Base-by-base conservation (phyloP, 2,888 invertebrate species). In the Acanthococcus lagerstroemiae region DNA sequence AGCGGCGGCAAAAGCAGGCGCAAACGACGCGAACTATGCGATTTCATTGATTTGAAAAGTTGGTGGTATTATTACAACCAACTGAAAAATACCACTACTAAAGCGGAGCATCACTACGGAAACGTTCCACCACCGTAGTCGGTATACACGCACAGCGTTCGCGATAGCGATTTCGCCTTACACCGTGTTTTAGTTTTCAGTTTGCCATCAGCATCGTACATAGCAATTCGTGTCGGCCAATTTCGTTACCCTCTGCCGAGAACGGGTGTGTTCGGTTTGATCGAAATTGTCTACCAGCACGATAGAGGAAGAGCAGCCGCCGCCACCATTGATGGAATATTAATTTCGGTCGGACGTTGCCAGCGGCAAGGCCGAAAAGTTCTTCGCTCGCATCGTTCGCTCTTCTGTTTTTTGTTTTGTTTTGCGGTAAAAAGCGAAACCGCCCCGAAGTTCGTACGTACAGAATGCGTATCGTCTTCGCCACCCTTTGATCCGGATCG, bases 1-100 rank as follows among this genome's bases (percentile, higher is more conserved):
- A 52, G 22, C 2, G 22, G 52, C 22, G 24, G n/a, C 52, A 30
- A 52, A 63, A 37, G 63, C 63, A 63, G 63, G 63, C 63, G 63
- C 63, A 63, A 63, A 61, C 30, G 63, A 63, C 30, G 44, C 50
- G 27, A 37, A 54, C 63, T 54, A 52, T 30, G 52, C 37, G 48
- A 61, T 61, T 61, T 63, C 54, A 63, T 63, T 63, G 63, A 63
- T 63, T 63, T 63, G 63, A 63, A 52, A 52, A 63, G 52, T 52
- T 22, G 63, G 19, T 63, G 63, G 61, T 58, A 26, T 58, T 58
- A 58, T 58, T 58, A 58, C 37, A 25, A 45, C 37, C 12, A 15
- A 15, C n/a, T 37, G n/a, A 26, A 4, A 22, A 58, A 25, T 46
- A 58, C 45, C 46, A 58, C 58, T 17, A 58, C 58, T n/a, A 37